Evolutionary conservation across 1,140 invertebrate species (phyloP).

Genomic region (Apis cerana): DNA sequence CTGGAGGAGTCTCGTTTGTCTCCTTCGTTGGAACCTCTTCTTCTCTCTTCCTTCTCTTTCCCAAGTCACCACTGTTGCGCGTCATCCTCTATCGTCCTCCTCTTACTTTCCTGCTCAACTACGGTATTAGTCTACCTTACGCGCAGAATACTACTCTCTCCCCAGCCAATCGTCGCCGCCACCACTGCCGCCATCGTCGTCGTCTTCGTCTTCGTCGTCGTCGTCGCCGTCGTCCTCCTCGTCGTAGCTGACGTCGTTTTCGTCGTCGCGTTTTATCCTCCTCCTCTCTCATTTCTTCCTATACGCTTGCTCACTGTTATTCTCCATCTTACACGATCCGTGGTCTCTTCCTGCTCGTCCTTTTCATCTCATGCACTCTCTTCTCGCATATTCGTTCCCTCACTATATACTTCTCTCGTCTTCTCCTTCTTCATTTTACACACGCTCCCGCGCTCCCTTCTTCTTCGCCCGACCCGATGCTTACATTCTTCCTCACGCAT

Average conservation of each 20-base stretch:
- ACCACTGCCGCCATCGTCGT: neutral
- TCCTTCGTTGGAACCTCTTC: slow-evolving; percentile 53
- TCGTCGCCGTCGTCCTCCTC: neutral
- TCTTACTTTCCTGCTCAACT: neutral
- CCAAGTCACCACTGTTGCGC: slow-evolving; percentile 25
- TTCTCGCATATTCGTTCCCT: slow-evolving; percentile 1
- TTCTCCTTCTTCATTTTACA: slow-evolving; percentile 58
- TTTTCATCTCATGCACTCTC: slow-evolving; percentile 37
- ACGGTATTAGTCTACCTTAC: slow-evolving; percentile 40
- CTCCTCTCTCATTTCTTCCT: slow-evolving; percentile 30
- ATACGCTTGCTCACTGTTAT: slow-evolving; percentile 51
- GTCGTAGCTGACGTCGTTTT: neutral
- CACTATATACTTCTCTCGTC: slow-evolving; percentile 21
- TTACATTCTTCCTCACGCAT: slow-evolving; percentile 56
- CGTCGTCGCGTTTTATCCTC: neutral
- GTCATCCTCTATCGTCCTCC: slow-evolving; percentile 43
- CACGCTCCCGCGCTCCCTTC: neutral
- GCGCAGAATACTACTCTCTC: slow-evolving; percentile 25
- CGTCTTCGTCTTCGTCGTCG: neutral
- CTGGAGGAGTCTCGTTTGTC: slow-evolving; percentile 51
- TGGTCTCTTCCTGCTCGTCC: slow-evolving; percentile 49
- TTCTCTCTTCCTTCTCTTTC: slow-evolving; percentile 30
- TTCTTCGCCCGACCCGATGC: neutral
- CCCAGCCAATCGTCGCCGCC: neutral
- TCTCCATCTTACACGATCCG: slow-evolving; percentile 46